Base-by-base conservation (phyloP, 2,113 vertebrate species). In the Butorides virescens region DNA sequence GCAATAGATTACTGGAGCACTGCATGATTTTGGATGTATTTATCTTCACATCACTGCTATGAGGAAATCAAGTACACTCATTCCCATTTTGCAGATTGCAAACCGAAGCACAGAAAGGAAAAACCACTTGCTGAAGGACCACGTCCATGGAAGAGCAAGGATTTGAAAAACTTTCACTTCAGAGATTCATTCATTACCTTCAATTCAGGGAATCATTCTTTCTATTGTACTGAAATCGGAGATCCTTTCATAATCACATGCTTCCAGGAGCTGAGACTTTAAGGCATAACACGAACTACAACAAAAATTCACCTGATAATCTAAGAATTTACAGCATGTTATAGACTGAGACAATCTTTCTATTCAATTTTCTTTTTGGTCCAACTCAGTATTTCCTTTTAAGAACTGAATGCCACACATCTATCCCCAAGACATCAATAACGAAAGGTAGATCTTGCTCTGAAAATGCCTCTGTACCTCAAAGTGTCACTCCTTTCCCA, bases 41-140 rank as follows among this genome's bases (percentile, higher is more conserved):
- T 95, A 92, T 89, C 86, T 91, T 76, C 66, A 58, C 29, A 92
- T 92, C 73, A 36, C 2, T 66, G 20, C 36, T 61, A 9, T 91
- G 93, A 95, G 67, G 78, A 95, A 95, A 91, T 94, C 76, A 76
- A 73, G 58, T 34, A 37, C 58, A 65, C 29, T 90, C 58, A 73
- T 77, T 92, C 17, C 21, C 37, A 7, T 90, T 90, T 88, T 3
- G 6, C 55, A 86, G 50, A 34, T 17, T 62, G 50, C 22, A 50
- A 93, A 63, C 13, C 5, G 17, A 95, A 78, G 22, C 10, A 86
- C 14, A 71, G 52, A 86, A 80, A 78, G 44, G 30, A 67, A 85
- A 95, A 87, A 59, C 47, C 87, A 30, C 10, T 81, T 50, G 13
- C 13, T 46, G 61, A 85, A 84, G 12, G 10, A 37, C 37, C 15